These are phyloP conservation scores for Gnathonemus echidnorhynchus DNA, from an alignment of 2,113 vertebrate species.

Conservation along the genomic window DNA sequence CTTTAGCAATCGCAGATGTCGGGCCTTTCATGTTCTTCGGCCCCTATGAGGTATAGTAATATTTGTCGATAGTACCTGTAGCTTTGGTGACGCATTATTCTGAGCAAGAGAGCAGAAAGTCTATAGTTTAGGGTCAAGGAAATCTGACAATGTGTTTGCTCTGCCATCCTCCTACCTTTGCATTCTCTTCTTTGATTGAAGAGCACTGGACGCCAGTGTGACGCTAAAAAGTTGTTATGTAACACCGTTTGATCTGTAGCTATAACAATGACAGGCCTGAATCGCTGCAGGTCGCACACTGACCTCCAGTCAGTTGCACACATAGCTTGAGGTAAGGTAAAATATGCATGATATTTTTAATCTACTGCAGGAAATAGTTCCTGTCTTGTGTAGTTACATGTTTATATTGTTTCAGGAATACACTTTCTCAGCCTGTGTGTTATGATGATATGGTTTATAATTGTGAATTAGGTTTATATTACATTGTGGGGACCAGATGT, in stretches of 20 bases:
- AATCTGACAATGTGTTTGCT: not conserved
- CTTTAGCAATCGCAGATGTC: not conserved
- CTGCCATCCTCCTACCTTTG: not conserved
- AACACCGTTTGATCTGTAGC: not conserved
- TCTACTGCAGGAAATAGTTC: not conserved
- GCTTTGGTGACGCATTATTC: not conserved
- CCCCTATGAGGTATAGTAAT: not conserved
- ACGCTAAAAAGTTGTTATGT: not conserved
- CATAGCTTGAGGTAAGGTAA: not conserved
- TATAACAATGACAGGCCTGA: not conserved
- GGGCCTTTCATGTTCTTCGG: not conserved
- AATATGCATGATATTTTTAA: not conserved
- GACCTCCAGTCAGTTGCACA: not conserved
- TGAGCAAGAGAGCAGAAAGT: not conserved
- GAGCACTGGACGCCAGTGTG: not conserved
- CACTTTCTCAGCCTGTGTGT: not conserved
- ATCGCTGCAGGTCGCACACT: not conserved
- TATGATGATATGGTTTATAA: not conserved
- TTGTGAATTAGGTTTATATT: not conserved
- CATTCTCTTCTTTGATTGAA: not conserved
- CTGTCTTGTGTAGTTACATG: not conserved
- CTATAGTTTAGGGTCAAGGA: not conserved
- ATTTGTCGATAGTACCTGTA: not conserved
- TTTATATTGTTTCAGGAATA: not conserved
- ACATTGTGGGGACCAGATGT: no score